Conservation (phyloP, 2,797 vertebrate species). For the Gambusia yucatana region DNA sequence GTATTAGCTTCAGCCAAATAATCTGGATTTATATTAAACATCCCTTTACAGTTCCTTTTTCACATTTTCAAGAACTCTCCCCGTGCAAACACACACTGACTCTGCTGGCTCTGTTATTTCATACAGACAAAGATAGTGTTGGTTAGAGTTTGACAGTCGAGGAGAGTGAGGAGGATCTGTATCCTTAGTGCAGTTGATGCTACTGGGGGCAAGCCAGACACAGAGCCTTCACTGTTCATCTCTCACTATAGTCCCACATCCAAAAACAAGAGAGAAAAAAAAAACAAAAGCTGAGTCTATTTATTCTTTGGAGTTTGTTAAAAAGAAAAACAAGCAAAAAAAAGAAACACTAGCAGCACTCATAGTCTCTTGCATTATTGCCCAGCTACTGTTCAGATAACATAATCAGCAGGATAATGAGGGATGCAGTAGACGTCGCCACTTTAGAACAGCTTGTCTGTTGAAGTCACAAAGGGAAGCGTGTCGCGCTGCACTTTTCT, state of each 20-base stretch:
- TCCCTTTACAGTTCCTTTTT: not conserved
- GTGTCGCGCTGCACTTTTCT: conserved; percentile 47
- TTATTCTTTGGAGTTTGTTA: conserved; percentile 1
- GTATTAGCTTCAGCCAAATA: not conserved
- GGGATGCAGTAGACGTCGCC: conserved; percentile 33
- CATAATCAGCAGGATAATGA: conserved; percentile 15
- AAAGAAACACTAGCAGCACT: conserved; percentile 19
- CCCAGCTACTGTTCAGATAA: conserved; percentile 18
- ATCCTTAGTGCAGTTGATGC: conserved; percentile 22
- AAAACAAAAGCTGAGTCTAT: conserved; percentile 14
- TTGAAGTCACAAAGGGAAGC: conserved; percentile 45
- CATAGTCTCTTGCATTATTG: conserved; percentile 16
- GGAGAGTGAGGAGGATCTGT: conserved; percentile 34
- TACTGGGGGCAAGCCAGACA: conserved; percentile 15
- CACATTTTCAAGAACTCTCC: not conserved
- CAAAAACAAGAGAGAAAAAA: conserved; percentile 12
- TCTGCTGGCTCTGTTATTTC: conserved; percentile 24
- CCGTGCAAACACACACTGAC: not conserved
- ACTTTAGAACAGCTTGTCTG: conserved; percentile 33
- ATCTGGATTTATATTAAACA: not conserved
- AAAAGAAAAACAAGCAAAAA: not conserved
- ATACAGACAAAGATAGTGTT: conserved; percentile 8
- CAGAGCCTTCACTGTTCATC: conserved; percentile 16
- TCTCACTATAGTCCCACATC: conserved; percentile 17
- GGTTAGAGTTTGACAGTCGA: conserved; percentile 25